These are phyloP conservation scores for Nansenia antarctica DNA, from an alignment of 2,113 vertebrate genomes.

Conservation along the genomic window DNA sequence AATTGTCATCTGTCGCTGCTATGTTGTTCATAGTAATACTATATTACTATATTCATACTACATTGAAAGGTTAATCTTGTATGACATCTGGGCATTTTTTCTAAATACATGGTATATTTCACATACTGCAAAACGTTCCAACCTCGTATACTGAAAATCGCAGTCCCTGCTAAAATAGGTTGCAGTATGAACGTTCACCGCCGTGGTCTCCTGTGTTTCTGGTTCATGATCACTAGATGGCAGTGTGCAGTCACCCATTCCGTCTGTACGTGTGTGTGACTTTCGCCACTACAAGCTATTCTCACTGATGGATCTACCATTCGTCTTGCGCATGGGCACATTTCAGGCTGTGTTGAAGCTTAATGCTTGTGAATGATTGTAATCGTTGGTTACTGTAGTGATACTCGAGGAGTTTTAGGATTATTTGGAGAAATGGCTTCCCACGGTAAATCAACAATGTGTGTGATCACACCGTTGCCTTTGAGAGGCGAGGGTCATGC, in stretches of 20 bases:
- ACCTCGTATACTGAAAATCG: too few species aligned
- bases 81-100: too few species aligned
- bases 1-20: too few species aligned
- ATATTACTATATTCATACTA: too few species aligned
- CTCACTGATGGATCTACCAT: background rate
- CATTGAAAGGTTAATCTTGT: too few species aligned
- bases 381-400: background rate
- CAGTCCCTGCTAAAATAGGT: too few species aligned
- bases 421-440: too few species aligned
- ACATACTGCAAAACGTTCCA: too few species aligned
- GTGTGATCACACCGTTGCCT: background rate
- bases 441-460: too few species aligned
- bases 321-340: background rate
- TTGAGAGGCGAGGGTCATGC: background rate
- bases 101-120: too few species aligned
- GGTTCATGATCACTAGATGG: slow-evolving; percentile 47
- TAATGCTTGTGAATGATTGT: background rate
- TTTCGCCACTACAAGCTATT: background rate
- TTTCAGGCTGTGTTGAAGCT: slow-evolving; percentile 5
- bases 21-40: too few species aligned
- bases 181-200: background rate
- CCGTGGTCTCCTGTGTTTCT: slow-evolving; percentile 29
- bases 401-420: background rate
- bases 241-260: slow-evolving; percentile 19
- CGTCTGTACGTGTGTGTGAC: background rate